Conservation (phyloP, 2,113 vertebrate genomes). For the Tursiops truncatus region DNA sequence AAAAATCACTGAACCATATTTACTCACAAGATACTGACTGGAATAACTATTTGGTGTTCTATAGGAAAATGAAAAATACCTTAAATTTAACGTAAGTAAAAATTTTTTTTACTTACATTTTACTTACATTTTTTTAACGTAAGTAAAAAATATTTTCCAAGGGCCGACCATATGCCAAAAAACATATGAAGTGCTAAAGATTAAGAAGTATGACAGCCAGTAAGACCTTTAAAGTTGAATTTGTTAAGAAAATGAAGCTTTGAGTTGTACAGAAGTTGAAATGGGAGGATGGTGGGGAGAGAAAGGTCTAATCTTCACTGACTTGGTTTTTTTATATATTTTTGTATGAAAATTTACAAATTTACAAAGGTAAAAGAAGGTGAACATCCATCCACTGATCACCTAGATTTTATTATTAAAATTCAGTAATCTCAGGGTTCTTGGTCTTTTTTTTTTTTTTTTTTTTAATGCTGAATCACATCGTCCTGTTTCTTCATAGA, state of each 20-base stretch:
- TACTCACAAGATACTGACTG: not conserved
- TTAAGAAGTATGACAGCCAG: not conserved
- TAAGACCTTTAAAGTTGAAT: not conserved
- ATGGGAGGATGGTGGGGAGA: not conserved
- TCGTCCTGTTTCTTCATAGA: not conserved
- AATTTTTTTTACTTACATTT: no score
- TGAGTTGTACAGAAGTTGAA: not conserved
- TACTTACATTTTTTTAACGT: not conserved
- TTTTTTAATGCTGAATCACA: not conserved
- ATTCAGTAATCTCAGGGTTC: not conserved
- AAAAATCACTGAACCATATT: not conserved
- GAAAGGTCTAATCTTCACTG: not conserved
- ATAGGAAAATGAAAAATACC: not conserved
- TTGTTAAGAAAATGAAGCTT: not conserved
- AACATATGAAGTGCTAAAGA: not conserved
- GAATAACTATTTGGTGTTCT: not conserved
- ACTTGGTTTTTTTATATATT: not conserved
- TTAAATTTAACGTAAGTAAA: not conserved
- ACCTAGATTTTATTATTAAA: not conserved
- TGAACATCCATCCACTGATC: not conserved
- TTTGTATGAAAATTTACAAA: not conserved
- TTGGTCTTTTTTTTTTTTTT: not conserved
- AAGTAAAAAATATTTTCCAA: not conserved
- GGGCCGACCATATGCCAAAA: not conserved
- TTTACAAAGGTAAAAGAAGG: not conserved